A percentile compares a stretch with the other conserved stretches of the same genome.
Conservation (phyloP, 2,113 vertebrate species). For the Neodontobutis hainanensis region DNA sequence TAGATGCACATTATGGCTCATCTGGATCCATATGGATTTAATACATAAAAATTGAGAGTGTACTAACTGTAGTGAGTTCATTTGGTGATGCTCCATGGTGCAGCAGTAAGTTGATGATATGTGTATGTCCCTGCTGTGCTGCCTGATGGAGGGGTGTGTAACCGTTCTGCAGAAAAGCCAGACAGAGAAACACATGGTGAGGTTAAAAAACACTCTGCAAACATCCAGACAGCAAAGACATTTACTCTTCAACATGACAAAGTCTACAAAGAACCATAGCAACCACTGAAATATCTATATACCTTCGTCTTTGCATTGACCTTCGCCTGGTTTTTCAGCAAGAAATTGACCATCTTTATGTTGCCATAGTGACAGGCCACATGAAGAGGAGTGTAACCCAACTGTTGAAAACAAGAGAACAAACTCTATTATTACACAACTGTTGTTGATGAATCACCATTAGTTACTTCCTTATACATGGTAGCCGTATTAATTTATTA, state of each 20-base stretch:
- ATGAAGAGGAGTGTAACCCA: slow-evolving; percentile 95
- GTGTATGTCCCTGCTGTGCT: slow-evolving; percentile 95
- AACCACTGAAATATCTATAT: not conserved
- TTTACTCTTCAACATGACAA: too few species aligned
- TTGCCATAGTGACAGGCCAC: slow-evolving; percentile 99
- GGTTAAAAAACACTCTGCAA: not conserved
- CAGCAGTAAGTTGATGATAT: slow-evolving; percentile 94
- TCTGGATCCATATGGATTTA: not conserved
- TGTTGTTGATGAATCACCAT: too few species aligned
- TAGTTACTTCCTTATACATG: too few species aligned
- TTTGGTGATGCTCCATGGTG: slow-evolving; percentile 91
- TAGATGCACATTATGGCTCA: not conserved
- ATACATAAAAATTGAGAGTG: not conserved
- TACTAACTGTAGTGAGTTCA: slow-evolving; percentile 92
- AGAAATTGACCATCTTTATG: slow-evolving; percentile 95
- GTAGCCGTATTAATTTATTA: too few species aligned
- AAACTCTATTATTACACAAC: not conserved
- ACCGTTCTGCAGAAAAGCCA: slow-evolving; percentile 83
- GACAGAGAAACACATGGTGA: not conserved
- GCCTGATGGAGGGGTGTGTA: slow-evolving; percentile 97
- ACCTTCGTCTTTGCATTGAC: slow-evolving; percentile 98
- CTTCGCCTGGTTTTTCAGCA: slow-evolving; percentile 92
- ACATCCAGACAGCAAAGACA: not conserved
- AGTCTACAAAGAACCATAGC: not conserved
- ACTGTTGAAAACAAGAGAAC: slow-evolving; percentile 71